Percentiles rank a stretch among this genome's conserved stretches.
Evolutionary conservation across 2,888 invertebrate genomes (phyloP).

Genomic region (Caradrina clavipalpis): DNA sequence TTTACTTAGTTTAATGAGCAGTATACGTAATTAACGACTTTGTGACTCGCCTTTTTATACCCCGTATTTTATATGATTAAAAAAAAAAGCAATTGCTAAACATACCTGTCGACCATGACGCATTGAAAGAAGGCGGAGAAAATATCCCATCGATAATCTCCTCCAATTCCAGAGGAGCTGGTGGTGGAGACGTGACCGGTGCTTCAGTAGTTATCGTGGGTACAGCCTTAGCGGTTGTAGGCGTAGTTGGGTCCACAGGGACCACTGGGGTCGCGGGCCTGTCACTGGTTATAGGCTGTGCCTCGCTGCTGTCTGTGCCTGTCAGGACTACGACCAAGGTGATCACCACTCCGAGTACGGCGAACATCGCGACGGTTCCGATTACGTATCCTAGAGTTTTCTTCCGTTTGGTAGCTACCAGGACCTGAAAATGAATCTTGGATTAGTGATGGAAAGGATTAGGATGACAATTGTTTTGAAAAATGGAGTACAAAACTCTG

Average conservation of each 20-base stretch:
- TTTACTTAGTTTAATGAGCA: no score
- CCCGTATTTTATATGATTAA: no score
- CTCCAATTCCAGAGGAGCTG: slow-evolving; percentile 89
- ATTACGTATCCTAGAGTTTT: slow-evolving; percentile 90
- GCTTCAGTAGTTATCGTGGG: slow-evolving; percentile 46
- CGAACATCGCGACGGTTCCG: slow-evolving; percentile 89
- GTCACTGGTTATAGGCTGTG: slow-evolving; percentile 75
- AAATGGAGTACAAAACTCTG: no score
- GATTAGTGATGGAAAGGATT: slow-evolving; percentile 6
- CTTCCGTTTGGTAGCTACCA: slow-evolving; percentile 91
- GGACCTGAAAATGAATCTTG: slow-evolving; percentile 84
- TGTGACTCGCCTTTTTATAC: no score
- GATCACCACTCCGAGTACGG: slow-evolving; percentile 91
- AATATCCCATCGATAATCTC: slow-evolving; percentile 94
- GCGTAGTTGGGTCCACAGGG: slow-evolving; percentile 45
- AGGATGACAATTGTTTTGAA: background rate
- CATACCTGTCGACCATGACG: slow-evolving; percentile 95
- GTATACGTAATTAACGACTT: no score
- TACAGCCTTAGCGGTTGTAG: slow-evolving; percentile 55
- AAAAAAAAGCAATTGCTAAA: background rate
- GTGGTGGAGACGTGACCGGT: slow-evolving; percentile 68
- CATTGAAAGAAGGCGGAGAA: slow-evolving; percentile 93
- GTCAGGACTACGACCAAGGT: slow-evolving; percentile 91
- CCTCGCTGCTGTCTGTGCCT: slow-evolving; percentile 75
- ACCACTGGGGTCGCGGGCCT: slow-evolving; percentile 63